Percentiles rank a stretch among this genome's conserved stretches.
These are phyloP conservation scores for Ophonus ardosiacus DNA, from an alignment of 2,888 invertebrate species.

Conservation along the genomic window DNA sequence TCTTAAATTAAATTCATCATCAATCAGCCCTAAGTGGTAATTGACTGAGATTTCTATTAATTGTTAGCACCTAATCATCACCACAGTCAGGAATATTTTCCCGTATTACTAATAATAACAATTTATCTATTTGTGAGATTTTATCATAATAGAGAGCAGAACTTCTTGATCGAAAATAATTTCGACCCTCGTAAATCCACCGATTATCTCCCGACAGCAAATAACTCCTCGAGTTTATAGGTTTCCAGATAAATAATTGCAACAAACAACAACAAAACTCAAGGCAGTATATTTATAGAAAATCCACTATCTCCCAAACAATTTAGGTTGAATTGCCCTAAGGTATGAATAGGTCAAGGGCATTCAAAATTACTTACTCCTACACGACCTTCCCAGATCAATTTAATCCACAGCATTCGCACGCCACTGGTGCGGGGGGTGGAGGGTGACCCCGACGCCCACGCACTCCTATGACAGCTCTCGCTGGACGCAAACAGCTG, in stretches of 20 bases:
- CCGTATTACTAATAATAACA: no score
- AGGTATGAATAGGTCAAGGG: constrained; percentile 51
- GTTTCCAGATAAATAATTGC: constrained; percentile 3
- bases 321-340: constrained; percentile 44
- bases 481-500: constrained; percentile 5
- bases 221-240: neutral
- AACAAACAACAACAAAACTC: constrained; percentile 29
- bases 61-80: no score
- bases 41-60: no score
- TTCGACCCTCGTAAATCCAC: neutral
- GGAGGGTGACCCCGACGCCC: constrained; percentile 40
- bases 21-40: no score
- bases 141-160: neutral
- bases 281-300: constrained; percentile 40
- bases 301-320: constrained; percentile 27
- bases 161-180: neutral
- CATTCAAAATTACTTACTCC: constrained; percentile 47
- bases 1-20: no score
- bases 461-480: constrained; percentile 19
- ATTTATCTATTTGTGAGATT: no score
- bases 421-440: constrained; percentile 16
- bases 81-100: no score
- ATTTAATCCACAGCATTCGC: constrained; percentile 39
- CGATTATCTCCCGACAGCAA: neutral
- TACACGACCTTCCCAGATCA: constrained; percentile 34